Evolutionary conservation across 2,888 invertebrate genomes (phyloP).

Genomic region (Gymnoscelis rufifasciata): DNA sequence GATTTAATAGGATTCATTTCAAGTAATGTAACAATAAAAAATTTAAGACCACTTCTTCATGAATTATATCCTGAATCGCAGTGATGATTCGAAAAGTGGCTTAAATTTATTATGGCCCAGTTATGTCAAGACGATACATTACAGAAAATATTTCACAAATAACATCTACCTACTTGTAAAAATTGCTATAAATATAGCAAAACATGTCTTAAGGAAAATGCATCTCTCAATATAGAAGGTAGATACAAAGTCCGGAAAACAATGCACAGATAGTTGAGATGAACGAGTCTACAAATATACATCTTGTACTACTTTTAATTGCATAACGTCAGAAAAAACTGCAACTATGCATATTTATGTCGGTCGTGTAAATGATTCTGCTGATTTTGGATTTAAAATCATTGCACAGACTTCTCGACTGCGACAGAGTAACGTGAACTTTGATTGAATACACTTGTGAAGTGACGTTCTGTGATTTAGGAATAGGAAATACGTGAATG

Average conservation of each 20-base stretch:
- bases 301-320: slow-evolving; percentile 51
- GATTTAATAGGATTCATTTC: too few relatives aligned
- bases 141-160: too few relatives aligned
- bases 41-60: too few relatives aligned
- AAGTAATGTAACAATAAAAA: too few relatives aligned
- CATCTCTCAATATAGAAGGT: background rate
- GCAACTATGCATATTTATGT: slow-evolving; percentile 49
- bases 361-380: slow-evolving; percentile 61
- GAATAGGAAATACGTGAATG: slow-evolving; percentile 29
- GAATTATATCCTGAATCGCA: too few relatives aligned
- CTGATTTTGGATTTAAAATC: slow-evolving; percentile 55
- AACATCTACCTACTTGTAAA: too few relatives aligned
- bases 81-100: too few relatives aligned
- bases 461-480: slow-evolving; percentile 38
- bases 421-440: slow-evolving; percentile 49
- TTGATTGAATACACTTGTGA: slow-evolving; percentile 54
- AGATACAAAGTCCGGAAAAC: slow-evolving; percentile 2
- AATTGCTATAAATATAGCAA: too few relatives aligned
- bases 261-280: slow-evolving; percentile 21
- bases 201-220: too few relatives aligned
- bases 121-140: too few relatives aligned
- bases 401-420: slow-evolving; percentile 50
- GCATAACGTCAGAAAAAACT: slow-evolving; percentile 51
- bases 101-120: too few relatives aligned
- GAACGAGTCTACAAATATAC: slow-evolving; percentile 28